These are phyloP conservation scores for Hapalemur alaotrensis DNA, from an alignment of 2,797 vertebrate species.

Conservation along the genomic window DNA sequence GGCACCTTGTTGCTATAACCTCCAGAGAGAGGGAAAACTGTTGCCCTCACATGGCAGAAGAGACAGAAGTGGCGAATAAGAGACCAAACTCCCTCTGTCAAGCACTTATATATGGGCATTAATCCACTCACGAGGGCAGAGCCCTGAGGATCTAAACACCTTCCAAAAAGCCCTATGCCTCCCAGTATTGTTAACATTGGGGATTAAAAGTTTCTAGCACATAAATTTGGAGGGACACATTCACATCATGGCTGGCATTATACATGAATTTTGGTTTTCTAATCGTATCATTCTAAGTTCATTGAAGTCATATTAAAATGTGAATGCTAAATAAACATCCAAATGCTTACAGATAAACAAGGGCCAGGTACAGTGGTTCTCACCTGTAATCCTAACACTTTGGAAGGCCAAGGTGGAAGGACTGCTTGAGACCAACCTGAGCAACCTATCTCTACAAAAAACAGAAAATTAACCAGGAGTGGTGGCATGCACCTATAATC, in stretches of 20 bases:
- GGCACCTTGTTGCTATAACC: not conserved
- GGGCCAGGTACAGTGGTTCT: not conserved
- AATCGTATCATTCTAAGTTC: not conserved
- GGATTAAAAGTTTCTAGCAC: not conserved
- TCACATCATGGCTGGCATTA: not conserved
- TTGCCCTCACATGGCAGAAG: not conserved
- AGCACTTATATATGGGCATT: not conserved
- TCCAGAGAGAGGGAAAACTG: not conserved
- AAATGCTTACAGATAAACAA: not conserved
- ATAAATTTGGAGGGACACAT: not conserved
- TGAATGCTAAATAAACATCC: constrained; percentile 34
- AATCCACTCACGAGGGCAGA: not conserved
- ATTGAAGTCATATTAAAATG: constrained; percentile 35
- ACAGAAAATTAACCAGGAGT: not conserved
- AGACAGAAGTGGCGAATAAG: not conserved
- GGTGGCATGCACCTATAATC: not conserved
- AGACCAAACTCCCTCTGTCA: not conserved
- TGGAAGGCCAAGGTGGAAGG: not conserved
- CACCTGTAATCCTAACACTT: not conserved
- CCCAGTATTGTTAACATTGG: not conserved
- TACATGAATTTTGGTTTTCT: constrained; percentile 33
- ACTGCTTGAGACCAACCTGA: not conserved
- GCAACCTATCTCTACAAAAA: not conserved
- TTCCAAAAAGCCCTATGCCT: not conserved
- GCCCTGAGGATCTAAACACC: not conserved